Conservation (phyloP, 1,140 invertebrate genomes). For the Mamestra configurata region DNA sequence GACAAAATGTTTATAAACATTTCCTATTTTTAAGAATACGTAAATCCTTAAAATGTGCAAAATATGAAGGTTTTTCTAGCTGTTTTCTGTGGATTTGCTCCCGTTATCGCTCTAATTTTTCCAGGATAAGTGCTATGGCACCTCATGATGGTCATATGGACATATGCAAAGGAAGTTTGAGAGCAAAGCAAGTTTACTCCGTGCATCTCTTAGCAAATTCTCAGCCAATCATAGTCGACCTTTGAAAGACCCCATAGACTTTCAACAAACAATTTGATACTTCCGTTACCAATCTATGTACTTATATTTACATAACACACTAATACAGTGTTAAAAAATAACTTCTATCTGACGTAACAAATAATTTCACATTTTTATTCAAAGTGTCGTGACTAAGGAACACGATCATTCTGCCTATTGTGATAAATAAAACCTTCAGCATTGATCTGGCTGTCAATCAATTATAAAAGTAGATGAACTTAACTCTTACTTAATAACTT, state of each 20-base stretch:
- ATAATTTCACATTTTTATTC: conserved; percentile 18
- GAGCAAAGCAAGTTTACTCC: neutral
- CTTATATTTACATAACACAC: neutral
- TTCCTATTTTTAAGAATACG: too few species aligned
- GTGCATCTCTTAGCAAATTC: neutral
- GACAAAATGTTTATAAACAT: too few species aligned
- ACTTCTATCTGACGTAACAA: neutral
- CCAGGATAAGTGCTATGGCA: too few species aligned
- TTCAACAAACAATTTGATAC: neutral
- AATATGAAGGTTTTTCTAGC: too few species aligned
- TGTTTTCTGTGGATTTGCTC: too few species aligned
- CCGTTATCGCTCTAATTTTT: too few species aligned
- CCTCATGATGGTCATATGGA: too few species aligned
- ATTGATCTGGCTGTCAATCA: neutral
- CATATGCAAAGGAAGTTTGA: too few species aligned
- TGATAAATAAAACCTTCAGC: neutral
- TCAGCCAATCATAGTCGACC: neutral
- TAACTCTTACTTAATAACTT: neutral
- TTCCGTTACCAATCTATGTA: neutral
- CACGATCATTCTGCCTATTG: conserved; percentile 12
- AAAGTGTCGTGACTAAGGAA: conserved; percentile 1
- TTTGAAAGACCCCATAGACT: neutral
- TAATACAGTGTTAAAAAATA: neutral
- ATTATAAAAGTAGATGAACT: neutral
- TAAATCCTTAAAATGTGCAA: too few species aligned